Conservation (phyloP, 1,140 invertebrate species). For the Tenebrio molitor region DNA sequence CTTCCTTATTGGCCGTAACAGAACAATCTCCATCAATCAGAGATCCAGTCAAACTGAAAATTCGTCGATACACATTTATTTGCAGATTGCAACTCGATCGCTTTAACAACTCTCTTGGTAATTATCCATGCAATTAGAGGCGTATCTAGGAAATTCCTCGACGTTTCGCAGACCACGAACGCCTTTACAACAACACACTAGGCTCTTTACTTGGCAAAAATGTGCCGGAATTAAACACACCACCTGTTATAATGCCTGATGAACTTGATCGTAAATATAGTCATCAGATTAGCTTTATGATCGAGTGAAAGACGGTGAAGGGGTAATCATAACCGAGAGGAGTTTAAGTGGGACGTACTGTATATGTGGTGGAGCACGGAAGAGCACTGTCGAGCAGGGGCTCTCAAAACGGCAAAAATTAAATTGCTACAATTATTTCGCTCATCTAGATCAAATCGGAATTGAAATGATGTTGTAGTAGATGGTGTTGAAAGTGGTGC, state of each 20-base stretch:
- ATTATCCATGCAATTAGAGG: slow-evolving; percentile 37
- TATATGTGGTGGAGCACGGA: background rate
- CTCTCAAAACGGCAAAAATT: no score
- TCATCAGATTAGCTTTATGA: slow-evolving; percentile 27
- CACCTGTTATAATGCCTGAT: slow-evolving; percentile 19
- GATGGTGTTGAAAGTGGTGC: no score
- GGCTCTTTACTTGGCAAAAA: background rate
- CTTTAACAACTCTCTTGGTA: slow-evolving; percentile 30
- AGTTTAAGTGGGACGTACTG: slow-evolving; percentile 17
- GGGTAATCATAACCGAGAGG: slow-evolving; percentile 9
- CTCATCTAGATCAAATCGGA: no score
- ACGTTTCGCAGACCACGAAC: slow-evolving; percentile 3
- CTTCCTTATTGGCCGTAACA: slow-evolving; percentile 32
- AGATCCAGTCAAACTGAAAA: slow-evolving; percentile 32
- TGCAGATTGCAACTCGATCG: slow-evolving; percentile 23
- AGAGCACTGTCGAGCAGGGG: no score
- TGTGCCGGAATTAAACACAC: background rate
- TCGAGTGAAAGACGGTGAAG: slow-evolving; percentile 34
- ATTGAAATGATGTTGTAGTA: no score
- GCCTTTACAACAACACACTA: no score
- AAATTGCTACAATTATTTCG: no score
- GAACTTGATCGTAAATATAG: slow-evolving; percentile 17
- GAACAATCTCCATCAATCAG: slow-evolving; percentile 35
- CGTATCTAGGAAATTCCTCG: slow-evolving; percentile 33
- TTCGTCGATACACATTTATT: slow-evolving; percentile 36